phyloP scores from a whole-genome alignment of 2,888 invertebrate species.

The Beris morrisii region DNA sequence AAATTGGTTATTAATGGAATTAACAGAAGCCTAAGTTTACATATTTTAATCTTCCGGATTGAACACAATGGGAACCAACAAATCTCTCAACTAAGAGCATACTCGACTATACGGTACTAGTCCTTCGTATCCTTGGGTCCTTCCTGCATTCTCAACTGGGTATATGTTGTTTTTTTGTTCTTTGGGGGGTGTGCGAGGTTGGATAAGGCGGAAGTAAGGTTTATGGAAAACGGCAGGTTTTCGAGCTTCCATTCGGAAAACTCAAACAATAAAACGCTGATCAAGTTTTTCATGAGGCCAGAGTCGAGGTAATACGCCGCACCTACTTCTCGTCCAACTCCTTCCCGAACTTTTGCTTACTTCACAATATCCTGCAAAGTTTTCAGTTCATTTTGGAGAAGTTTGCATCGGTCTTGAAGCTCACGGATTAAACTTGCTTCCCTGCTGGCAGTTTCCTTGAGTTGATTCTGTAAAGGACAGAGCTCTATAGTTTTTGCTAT shows the following conservation, averaged over 20 bases:
- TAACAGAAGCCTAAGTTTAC: constrained; percentile 27
- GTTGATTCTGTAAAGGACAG: constrained; percentile 16
- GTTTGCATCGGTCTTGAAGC: constrained; percentile 33
- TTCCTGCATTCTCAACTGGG: too few species aligned
- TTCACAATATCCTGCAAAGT: constrained; percentile 36
- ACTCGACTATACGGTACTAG: too few species aligned
- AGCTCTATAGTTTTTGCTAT: background rate
- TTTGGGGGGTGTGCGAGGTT: too few species aligned
- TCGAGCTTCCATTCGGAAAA: constrained; percentile 11
- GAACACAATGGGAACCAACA: constrained; percentile 12
- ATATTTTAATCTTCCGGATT: constrained; percentile 32
- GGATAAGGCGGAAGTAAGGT: too few species aligned
- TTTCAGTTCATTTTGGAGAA: constrained; percentile 33
- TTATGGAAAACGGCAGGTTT: background rate
- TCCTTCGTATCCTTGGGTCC: too few species aligned
- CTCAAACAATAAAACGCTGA: constrained; percentile 35
- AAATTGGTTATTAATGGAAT: constrained; percentile 32
- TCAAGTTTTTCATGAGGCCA: constrained; percentile 22
- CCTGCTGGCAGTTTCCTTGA: constrained; percentile 26
- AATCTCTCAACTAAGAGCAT: constrained; percentile 4
- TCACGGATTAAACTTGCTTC: constrained; percentile 31
- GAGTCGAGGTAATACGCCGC: background rate
- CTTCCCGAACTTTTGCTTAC: constrained; percentile 31
- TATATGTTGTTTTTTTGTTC: too few species aligned
- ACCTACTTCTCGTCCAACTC: background rate